A percentile compares a stretch with the other conserved stretches of the same genome.
Evolutionary conservation across 2,113 vertebrate species (phyloP).

Genomic region (Sisor rabdophorus): DNA sequence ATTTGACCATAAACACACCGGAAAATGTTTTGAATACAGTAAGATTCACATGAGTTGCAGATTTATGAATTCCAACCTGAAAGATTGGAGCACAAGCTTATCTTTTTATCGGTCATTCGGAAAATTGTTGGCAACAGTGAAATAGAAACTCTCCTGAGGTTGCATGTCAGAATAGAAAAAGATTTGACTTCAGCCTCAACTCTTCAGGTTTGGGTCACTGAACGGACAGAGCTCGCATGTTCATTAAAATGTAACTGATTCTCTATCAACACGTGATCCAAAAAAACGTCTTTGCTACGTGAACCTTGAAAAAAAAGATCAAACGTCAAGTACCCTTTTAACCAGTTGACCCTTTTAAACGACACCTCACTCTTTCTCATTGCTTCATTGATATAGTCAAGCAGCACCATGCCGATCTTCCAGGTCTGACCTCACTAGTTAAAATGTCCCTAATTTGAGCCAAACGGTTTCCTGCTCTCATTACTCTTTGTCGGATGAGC

Average conservation of each 20-base stretch:
- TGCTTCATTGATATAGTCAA: slow-evolving; percentile 44
- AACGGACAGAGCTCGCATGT: not conserved
- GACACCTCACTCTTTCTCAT: slow-evolving; percentile 36
- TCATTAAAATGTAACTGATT: slow-evolving; percentile 6
- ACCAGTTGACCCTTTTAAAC: slow-evolving; percentile 29
- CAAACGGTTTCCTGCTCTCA: slow-evolving; percentile 46
- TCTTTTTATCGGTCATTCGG: not conserved
- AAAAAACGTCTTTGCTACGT: slow-evolving; percentile 9
- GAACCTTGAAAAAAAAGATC: slow-evolving; percentile 36
- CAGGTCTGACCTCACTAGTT: slow-evolving; percentile 36
- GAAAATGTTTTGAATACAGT: not conserved
- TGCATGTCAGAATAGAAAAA: not conserved
- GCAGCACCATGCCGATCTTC: slow-evolving; percentile 15
- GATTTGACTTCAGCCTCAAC: not conserved
- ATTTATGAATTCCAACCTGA: slow-evolving; percentile 18
- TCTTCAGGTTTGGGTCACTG: not conserved
- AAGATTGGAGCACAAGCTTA: not conserved
- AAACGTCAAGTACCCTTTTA: slow-evolving; percentile 32
- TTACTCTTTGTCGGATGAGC: slow-evolving; percentile 39
- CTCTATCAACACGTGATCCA: not conserved
- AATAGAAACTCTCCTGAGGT: not conserved
- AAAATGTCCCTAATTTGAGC: slow-evolving; percentile 48
- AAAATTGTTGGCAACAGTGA: not conserved
- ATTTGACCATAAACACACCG: not conserved
- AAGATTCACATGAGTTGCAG: not conserved